These are phyloP conservation scores for Elgaria multicarinata DNA, from an alignment of 2,113 vertebrate species.

Conservation along the genomic window DNA sequence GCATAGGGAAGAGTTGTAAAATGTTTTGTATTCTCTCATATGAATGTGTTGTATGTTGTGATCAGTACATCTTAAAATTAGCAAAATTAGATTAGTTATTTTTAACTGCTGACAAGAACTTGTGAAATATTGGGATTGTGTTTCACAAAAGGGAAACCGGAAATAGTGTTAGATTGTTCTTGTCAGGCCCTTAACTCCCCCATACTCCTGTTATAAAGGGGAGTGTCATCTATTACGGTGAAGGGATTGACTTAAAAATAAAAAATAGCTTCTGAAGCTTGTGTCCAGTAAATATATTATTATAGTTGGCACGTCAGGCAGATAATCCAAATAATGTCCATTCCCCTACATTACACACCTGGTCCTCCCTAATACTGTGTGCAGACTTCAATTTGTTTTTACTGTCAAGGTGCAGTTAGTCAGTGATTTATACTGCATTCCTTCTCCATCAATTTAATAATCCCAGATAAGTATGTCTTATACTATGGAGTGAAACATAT, in stretches of 20 bases:
- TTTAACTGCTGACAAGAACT: background rate
- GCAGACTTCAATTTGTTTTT: background rate
- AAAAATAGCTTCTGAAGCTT: background rate
- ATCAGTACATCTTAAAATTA: conserved; percentile 2
- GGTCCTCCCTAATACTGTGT: background rate
- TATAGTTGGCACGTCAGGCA: background rate
- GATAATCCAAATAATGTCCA: background rate
- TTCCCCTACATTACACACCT: background rate
- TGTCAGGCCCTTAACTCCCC: background rate
- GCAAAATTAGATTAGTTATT: background rate
- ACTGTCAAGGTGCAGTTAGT: background rate
- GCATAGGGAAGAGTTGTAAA: background rate
- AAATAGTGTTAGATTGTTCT: background rate
- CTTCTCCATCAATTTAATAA: background rate
- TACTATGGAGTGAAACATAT: background rate
- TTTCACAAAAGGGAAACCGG: background rate
- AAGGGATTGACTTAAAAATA: background rate
- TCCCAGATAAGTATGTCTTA: background rate
- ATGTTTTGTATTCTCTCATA: background rate
- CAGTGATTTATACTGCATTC: background rate
- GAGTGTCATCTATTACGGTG: background rate
- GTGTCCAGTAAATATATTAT: background rate
- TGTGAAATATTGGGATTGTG: background rate
- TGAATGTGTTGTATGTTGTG: background rate
- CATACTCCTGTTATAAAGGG: background rate